phyloP scores from a whole-genome alignment of 2,113 vertebrate genomes.

The Neotragus moschatus region DNA sequence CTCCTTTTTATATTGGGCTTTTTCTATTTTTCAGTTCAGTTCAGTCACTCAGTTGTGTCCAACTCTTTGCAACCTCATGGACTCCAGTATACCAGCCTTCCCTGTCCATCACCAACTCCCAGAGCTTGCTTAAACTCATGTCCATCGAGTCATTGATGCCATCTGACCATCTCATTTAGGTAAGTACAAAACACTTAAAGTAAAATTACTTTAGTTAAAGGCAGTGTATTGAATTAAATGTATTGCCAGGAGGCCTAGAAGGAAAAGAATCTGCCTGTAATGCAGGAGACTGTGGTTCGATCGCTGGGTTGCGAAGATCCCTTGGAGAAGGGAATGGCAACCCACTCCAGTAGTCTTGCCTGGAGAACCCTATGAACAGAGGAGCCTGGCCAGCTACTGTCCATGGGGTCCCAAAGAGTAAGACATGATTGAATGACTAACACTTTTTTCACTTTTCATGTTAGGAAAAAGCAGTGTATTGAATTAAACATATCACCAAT shows the following conservation, averaged over 20 bases:
- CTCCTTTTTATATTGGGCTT: background rate
- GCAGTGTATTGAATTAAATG: background rate
- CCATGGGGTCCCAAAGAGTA: background rate
- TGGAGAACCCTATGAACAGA: background rate
- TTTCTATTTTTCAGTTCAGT: background rate
- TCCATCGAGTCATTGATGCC: background rate
- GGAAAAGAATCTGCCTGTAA: background rate
- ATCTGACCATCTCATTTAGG: background rate
- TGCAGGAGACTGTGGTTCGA: background rate
- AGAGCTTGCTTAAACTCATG: background rate
- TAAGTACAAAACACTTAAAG: background rate
- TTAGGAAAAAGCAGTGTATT: background rate
- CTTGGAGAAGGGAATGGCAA: background rate
- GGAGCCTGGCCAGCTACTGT: background rate
- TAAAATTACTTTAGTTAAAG: background rate
- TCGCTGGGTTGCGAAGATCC: background rate
- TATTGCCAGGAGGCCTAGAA: background rate
- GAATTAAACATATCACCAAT: background rate
- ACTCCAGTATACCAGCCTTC: background rate
- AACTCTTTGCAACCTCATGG: accelerated
- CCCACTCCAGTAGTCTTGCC: background rate
- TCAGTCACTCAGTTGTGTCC: background rate
- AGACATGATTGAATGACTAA: background rate
- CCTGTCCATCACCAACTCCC: background rate
- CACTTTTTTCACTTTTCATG: background rate